Percentiles rank a stretch among this genome's conserved stretches.
Conservation (phyloP, 2,113 vertebrate species). For the Pholis gunnellus region DNA sequence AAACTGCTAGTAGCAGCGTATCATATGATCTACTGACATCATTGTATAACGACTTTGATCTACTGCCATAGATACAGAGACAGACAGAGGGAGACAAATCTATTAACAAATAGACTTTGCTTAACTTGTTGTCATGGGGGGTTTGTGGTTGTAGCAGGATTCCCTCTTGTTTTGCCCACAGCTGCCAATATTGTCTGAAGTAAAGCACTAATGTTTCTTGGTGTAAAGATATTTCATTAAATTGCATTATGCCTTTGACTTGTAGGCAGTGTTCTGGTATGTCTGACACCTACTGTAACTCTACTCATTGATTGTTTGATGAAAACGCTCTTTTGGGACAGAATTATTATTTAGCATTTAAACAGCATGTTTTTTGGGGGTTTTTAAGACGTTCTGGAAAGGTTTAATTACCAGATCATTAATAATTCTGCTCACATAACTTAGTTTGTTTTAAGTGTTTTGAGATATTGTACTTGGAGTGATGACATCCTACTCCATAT, state of each 20-base stretch:
- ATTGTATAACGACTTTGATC: neutral
- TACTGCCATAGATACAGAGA: neutral
- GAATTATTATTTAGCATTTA: slow-evolving; percentile 11
- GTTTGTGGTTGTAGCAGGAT: slow-evolving; percentile 17
- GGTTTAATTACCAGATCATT: slow-evolving; percentile 6
- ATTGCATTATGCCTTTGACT: slow-evolving; percentile 27
- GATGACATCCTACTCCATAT: neutral
- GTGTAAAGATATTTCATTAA: slow-evolving; percentile 31
- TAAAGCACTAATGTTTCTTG: slow-evolving; percentile 19
- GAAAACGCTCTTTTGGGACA: slow-evolving; percentile 2
- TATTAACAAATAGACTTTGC: neutral
- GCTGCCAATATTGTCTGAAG: slow-evolving; percentile 35
- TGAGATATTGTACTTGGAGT: neutral
- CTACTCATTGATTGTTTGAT: slow-evolving; percentile 20
- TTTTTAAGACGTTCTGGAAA: slow-evolving; percentile 9
- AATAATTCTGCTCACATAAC: slow-evolving; percentile 2
- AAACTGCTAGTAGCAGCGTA: slow-evolving; percentile 12
- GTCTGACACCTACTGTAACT: slow-evolving; percentile 32
- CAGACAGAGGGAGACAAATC: slow-evolving; percentile 7
- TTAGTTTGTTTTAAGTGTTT: neutral
- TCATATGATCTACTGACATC: neutral
- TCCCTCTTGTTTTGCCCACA: slow-evolving; percentile 8
- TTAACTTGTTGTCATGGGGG: slow-evolving; percentile 21
- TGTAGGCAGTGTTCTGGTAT: slow-evolving; percentile 20
- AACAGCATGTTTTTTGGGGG: neutral